phyloP scores from a whole-genome alignment of 23 tunicate species.

The Styela clava region DNA sequence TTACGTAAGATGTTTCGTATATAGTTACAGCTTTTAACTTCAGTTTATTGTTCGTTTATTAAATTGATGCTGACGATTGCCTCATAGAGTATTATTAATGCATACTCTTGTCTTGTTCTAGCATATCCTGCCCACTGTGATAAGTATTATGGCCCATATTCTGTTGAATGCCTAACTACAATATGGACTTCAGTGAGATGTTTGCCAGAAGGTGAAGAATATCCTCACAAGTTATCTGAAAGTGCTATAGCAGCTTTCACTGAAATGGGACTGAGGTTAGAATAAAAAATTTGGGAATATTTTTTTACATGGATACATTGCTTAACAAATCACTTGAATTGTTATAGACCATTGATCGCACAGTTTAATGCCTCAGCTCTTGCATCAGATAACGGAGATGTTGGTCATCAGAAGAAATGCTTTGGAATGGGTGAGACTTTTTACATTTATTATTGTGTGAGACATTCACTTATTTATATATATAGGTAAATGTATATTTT shows the following conservation, averaged over 20 bases:
- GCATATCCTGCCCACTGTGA: constrained; percentile 14
- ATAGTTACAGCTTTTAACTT: neutral
- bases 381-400: constrained; percentile 22
- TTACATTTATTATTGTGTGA: neutral
- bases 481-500: no score
- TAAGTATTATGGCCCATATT: constrained; percentile 19
- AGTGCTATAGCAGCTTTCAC: neutral
- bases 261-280: constrained; percentile 17
- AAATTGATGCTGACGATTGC: no score
- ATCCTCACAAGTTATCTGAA: constrained; percentile 8
- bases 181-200: constrained; percentile 18
- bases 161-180: constrained; percentile 7
- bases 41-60: neutral
- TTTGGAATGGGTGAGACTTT: constrained; percentile 24
- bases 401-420: constrained; percentile 20
- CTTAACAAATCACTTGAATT: no score
- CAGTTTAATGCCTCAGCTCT: constrained; percentile 2
- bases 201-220: constrained; percentile 15
- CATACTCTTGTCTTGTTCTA: neutral
- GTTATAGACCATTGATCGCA: constrained; percentile 15
- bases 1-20: neutral
- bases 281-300: no score
- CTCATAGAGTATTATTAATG: neutral
- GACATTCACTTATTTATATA: no score
- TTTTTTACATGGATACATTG: no score